These are phyloP conservation scores for Oophaga pumilio DNA, from an alignment of 2,113 vertebrate species.

Conservation along the genomic window DNA sequence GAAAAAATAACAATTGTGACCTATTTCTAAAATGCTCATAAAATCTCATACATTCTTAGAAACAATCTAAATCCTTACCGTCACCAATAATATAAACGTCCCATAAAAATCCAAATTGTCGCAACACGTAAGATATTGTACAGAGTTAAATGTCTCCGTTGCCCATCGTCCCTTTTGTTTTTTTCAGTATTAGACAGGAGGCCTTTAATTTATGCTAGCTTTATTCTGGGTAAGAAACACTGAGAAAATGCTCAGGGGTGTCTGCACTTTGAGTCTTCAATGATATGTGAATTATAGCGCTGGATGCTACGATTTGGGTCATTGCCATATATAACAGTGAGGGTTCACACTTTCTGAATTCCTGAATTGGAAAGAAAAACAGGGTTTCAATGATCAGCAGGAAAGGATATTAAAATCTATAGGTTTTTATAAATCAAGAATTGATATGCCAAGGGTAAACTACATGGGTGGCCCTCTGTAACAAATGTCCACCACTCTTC, in stretches of 20 bases:
- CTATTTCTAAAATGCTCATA: background rate
- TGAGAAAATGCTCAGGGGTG: background rate
- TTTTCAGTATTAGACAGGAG: background rate
- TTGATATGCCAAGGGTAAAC: constrained; percentile 2
- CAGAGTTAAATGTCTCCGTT: background rate
- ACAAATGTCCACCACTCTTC: constrained; percentile 13
- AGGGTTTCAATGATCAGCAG: constrained; percentile 7
- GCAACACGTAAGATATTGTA: background rate
- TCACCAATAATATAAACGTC: background rate
- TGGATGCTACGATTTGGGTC: constrained; percentile 26
- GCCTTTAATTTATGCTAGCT: background rate
- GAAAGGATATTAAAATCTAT: constrained; percentile 26
- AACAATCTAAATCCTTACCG: background rate
- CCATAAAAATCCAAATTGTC: background rate
- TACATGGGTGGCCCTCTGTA: constrained; percentile 37
- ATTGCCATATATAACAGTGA: constrained; percentile 41
- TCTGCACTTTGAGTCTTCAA: constrained; percentile 11
- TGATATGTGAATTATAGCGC: constrained; percentile 30
- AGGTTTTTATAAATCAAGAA: constrained; percentile 39
- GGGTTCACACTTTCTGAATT: background rate
- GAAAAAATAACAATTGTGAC: too few species aligned
- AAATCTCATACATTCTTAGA: background rate
- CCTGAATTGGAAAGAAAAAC: constrained; percentile 39
- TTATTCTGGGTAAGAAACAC: constrained; percentile 18
- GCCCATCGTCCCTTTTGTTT: background rate